Evolutionary conservation across 2,797 vertebrate species (phyloP).

Genomic region (Tokudaia tokunoshimensis): DNA sequence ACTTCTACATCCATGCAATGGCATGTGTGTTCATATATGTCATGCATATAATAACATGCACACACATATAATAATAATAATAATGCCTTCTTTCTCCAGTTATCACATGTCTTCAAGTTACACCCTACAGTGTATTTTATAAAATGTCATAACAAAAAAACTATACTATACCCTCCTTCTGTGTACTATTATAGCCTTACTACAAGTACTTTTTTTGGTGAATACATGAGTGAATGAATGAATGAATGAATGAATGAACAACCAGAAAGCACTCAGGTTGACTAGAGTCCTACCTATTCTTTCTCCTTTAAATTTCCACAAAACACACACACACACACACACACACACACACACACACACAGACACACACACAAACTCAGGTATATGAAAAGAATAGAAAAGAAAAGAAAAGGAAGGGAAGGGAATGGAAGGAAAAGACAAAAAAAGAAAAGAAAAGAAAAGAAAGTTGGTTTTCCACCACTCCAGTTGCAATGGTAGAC

Average conservation of each 20-base stretch:
- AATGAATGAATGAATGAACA: background rate
- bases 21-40: background rate
- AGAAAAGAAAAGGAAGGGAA: too few relatives aligned
- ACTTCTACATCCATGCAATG: background rate
- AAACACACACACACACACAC: background rate
- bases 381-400: background rate
- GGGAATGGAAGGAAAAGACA: too few relatives aligned
- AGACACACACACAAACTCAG: background rate
- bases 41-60: background rate
- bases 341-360: constrained; percentile 1
- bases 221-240: background rate
- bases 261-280: background rate
- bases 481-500: background rate
- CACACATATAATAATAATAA: background rate
- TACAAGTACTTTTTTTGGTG: background rate
- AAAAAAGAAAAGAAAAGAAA: too few relatives aligned
- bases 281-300: background rate
- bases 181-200: background rate
- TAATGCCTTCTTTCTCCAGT: constrained; percentile 25
- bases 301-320: background rate
- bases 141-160: constrained; percentile 26
- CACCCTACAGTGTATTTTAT: background rate
- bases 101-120: constrained; percentile 27
- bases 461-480: background rate
- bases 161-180: background rate